These are phyloP conservation scores for Rhizomys pruinosus DNA, from an alignment of 2,113 vertebrate genomes.

Conservation along the genomic window DNA sequence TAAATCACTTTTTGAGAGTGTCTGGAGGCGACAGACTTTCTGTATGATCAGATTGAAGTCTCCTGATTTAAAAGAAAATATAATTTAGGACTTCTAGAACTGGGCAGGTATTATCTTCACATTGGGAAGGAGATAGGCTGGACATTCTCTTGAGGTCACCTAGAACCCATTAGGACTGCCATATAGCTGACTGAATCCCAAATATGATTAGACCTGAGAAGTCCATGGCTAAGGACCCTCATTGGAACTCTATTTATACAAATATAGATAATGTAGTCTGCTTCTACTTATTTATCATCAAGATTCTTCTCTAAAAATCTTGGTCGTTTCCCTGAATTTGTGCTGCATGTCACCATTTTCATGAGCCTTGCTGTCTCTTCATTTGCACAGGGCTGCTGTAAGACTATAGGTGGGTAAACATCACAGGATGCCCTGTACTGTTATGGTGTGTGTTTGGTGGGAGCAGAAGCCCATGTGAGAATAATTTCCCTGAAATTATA, in stretches of 20 bases:
- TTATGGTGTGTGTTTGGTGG: background rate
- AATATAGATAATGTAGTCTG: background rate
- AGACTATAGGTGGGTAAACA: background rate
- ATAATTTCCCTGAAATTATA: constrained; percentile 36
- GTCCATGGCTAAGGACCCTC: background rate
- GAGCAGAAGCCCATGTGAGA: background rate
- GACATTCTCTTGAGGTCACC: background rate
- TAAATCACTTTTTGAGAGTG: background rate
- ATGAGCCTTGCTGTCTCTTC: background rate
- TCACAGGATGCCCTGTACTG: background rate
- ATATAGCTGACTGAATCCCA: background rate
- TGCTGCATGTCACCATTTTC: rapidly evolving
- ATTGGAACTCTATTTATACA: background rate
- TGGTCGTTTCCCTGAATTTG: background rate
- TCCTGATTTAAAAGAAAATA: background rate
- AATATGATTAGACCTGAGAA: background rate
- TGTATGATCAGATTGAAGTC: background rate
- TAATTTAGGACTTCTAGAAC: background rate
- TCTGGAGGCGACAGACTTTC: background rate
- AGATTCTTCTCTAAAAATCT: background rate
- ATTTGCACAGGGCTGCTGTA: background rate
- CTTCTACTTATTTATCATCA: background rate
- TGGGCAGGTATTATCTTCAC: background rate
- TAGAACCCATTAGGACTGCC: background rate
- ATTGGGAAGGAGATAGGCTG: background rate